phyloP scores from a whole-genome alignment of 2,888 invertebrate species.

The Ectemnius cavifrons region DNA sequence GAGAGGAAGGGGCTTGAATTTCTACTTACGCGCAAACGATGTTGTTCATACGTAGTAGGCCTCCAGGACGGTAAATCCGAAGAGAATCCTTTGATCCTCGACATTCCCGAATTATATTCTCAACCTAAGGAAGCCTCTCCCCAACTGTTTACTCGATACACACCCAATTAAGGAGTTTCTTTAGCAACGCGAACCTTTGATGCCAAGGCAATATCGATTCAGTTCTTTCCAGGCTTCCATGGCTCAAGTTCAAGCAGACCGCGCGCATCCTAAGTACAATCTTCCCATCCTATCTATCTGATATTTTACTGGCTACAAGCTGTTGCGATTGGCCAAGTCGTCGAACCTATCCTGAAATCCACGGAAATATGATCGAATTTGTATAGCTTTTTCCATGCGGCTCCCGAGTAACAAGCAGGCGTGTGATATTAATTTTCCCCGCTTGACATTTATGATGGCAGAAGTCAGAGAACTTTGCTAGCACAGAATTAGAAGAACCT shows the following conservation, averaged over 20 bases:
- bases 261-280: not conserved
- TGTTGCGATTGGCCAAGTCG: slow-evolving; percentile 51
- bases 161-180: slow-evolving; percentile 42
- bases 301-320: slow-evolving; percentile 6
- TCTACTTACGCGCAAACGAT: slow-evolving; percentile 66
- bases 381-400: slow-evolving; percentile 23
- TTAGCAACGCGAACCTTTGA: slow-evolving; percentile 52
- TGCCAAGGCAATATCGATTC: slow-evolving; percentile 42
- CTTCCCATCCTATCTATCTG: too few species aligned
- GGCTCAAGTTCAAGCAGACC: not conserved
- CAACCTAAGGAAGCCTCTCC: not conserved
- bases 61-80: slow-evolving; percentile 55
- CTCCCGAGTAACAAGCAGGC: slow-evolving; percentile 21
- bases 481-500: too few species aligned
- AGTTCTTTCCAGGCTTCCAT: not conserved
- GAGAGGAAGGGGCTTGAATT: not conserved
- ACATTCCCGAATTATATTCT: slow-evolving; percentile 29
- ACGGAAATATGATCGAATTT: slow-evolving; percentile 40
- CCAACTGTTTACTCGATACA: slow-evolving; percentile 53
- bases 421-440: slow-evolving; percentile 41
- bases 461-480: not conserved
- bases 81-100: slow-evolving; percentile 23
- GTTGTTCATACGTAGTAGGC: slow-evolving; percentile 66
- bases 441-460: slow-evolving; percentile 47
- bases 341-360: slow-evolving; percentile 52